Evolutionary conservation across 2,113 vertebrate species (phyloP), one percentile per base, ranked within the genome.

Genomic region (Agelaius phoeniceus): DNA sequence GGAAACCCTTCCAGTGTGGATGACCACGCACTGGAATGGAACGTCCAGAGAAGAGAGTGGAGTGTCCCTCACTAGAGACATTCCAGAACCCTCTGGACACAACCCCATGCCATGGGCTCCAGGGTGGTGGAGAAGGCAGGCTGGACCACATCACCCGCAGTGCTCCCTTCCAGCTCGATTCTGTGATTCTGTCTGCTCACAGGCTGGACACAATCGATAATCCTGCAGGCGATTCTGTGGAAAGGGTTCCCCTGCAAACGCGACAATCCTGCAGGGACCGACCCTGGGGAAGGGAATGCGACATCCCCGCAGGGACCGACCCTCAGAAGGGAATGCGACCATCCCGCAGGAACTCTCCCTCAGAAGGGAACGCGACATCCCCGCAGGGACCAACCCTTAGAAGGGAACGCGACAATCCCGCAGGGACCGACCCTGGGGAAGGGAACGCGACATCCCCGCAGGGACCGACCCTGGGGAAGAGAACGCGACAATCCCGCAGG

Each of bases 201-300:
- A 11, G 26, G 4, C 18, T 21, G 52, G 24, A 31, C 44, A 37
- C 37, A 37, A 37, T 9, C 15, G 2, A 27, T 5, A 43, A 51
- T 5, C 62, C 17, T 11, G 2, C 26, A 15, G 35, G 44, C 8
- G 15, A 35, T 16, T 26, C 55, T 54, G 48, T 4, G 55, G 19
- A 16, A 46, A 61, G 57, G 3, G 15, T 4, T 61, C 6, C 3
- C 8, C 10, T 0, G 16, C n/a, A 13, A 26, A 3, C 2, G 7
- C 21, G 13, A 10, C 55, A 10, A n/a, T 12, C 19, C n/a, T 27
- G 16, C 67, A 13, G 26, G 26, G 33, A 16, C 7, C 2, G 35
- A 6, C 9, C 33, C 44, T 12, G 0, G 5, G 2, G 44, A 44
- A 20, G 44, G 4, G 44, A 44, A 44, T 19, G 44, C 19, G 44